A percentile compares a stretch with the other conserved stretches of the same genome.
Evolutionary conservation across 2,797 vertebrate genomes (phyloP).

Genomic region (Cossypha caffra): DNA sequence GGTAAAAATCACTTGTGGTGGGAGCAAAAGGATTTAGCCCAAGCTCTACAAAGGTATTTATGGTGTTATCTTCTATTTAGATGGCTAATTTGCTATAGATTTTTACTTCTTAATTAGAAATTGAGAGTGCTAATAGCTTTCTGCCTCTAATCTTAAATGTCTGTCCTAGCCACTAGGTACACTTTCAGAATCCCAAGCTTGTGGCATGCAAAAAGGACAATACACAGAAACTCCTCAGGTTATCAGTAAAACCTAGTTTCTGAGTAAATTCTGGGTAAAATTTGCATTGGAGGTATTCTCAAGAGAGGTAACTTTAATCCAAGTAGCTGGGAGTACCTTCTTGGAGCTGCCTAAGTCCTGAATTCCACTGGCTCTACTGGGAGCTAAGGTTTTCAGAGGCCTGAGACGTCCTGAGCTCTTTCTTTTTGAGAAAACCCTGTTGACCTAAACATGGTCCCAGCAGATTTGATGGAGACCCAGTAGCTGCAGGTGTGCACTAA

Average conservation of each 20-base stretch:
- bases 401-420: background rate
- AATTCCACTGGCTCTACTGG: background rate
- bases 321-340: background rate
- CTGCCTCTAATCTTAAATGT: constrained; percentile 37
- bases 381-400: background rate
- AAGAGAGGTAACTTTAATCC: background rate
- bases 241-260: background rate
- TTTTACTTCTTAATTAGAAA: constrained; percentile 66
- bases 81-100: constrained; percentile 57
- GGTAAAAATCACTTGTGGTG: background rate
- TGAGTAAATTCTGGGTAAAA: background rate
- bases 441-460: background rate
- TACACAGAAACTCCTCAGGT: background rate
- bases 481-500: background rate
- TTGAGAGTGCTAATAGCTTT: constrained; percentile 55
- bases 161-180: background rate
- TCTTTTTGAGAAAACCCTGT: background rate
- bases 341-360: background rate
- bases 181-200: background rate
- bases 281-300: background rate
- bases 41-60: constrained; percentile 44
- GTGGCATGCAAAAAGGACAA: background rate
- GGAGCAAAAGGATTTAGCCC: constrained; percentile 40
- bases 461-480: background rate
- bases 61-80: constrained; percentile 23